Conservation (phyloP, 2,888 invertebrate species). For the Drosophila histrio region DNA sequence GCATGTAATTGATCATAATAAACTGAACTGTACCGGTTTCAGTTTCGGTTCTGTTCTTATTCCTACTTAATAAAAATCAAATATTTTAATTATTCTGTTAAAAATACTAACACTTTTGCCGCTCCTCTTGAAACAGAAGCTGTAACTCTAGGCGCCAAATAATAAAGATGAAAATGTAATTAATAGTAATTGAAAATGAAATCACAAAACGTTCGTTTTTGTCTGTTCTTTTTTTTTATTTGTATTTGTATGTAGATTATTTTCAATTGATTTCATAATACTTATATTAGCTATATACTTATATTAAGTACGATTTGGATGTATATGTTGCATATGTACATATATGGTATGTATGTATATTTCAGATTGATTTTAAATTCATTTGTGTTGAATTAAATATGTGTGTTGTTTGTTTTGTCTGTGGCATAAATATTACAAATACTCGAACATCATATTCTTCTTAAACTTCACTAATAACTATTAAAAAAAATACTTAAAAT, state of each 20-base stretch:
- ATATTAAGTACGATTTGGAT: slow-evolving; percentile 3
- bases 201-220: neutral
- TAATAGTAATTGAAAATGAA: too few species aligned
- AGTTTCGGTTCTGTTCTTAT: too few species aligned
- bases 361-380: slow-evolving; percentile 3
- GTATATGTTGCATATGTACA: neutral
- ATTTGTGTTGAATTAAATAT: slow-evolving; percentile 6
- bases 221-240: slow-evolving; percentile 27
- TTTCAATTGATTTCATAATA: slow-evolving; percentile 4
- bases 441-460: slow-evolving; percentile 6
- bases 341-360: neutral
- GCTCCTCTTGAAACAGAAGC: too few species aligned
- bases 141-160: too few species aligned
- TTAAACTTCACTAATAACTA: slow-evolving; percentile 54
- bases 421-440: slow-evolving; percentile 29
- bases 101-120: too few species aligned
- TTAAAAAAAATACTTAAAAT: slow-evolving; percentile 77
- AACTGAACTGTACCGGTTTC: too few species aligned
- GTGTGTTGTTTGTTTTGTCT: neutral
- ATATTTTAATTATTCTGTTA: too few species aligned
- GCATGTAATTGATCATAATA: too few species aligned
- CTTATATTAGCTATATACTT: neutral
- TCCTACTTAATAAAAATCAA: too few species aligned
- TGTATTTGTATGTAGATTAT: slow-evolving; percentile 7
- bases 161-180: too few species aligned